These are phyloP conservation scores for Portevinia maculata DNA, from an alignment of 2,888 invertebrate genomes.

Conservation along the genomic window DNA sequence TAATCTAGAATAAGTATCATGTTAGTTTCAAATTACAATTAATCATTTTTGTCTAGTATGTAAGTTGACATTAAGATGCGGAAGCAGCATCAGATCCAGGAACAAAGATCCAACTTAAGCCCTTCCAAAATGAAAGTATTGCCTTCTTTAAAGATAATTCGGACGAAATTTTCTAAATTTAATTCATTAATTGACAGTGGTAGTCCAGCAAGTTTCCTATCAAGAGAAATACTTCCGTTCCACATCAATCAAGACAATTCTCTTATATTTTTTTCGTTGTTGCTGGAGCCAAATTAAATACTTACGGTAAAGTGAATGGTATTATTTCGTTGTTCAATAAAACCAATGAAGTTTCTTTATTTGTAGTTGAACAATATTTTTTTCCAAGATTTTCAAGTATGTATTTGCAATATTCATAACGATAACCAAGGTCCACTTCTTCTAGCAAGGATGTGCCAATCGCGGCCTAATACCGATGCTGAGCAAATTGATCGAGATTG, in stretches of 20 bases:
- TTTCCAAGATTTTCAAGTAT: neutral
- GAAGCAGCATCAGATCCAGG: neutral
- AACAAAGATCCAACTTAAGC: neutral
- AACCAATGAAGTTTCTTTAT: conserved; percentile 4
- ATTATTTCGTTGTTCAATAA: conserved; percentile 5
- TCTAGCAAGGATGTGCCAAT: conserved; percentile 43
- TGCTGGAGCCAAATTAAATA: neutral
- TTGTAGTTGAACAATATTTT: conserved; percentile 7
- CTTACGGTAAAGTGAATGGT: conserved; percentile 17
- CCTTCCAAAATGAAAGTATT: conserved; percentile 14
- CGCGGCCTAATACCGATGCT: conserved; percentile 55
- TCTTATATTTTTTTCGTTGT: neutral
- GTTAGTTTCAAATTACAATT: too few relatives aligned
- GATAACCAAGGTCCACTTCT: neutral
- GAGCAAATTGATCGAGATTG: neutral
- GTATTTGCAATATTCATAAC: conserved; percentile 80
- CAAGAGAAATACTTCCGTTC: conserved; percentile 5
- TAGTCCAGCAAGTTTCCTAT: conserved; percentile 31
- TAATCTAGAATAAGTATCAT: too few relatives aligned
- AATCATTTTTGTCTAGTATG: too few relatives aligned
- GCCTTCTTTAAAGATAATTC: neutral
- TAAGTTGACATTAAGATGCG: too few relatives aligned
- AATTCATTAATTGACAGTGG: conserved; percentile 23
- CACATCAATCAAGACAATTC: neutral
- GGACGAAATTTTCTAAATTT: neutral